Conservation (phyloP, 2,888 invertebrate genomes). For the Malthinus seriepunctatus region DNA sequence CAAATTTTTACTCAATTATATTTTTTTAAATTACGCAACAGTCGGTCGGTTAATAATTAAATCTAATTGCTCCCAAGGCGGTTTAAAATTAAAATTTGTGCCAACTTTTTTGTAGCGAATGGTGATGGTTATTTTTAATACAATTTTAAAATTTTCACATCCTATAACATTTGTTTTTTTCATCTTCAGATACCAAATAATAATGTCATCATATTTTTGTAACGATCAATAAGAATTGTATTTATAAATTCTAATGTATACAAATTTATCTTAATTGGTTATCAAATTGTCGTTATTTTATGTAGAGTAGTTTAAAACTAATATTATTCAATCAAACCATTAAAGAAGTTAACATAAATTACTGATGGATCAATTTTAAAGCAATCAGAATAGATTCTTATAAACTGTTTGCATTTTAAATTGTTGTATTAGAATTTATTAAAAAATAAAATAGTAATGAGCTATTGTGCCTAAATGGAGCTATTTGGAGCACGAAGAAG, state of each 20-base stretch:
- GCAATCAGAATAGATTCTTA: too few species aligned
- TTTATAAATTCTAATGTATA: not conserved
- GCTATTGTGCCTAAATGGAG: too few species aligned
- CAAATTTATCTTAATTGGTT: slow-evolving; percentile 13
- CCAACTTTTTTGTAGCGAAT: not conserved
- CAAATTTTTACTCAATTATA: too few species aligned
- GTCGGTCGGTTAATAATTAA: not conserved
- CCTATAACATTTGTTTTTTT: slow-evolving; percentile 1
- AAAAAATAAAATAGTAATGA: too few species aligned
- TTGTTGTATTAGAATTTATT: too few species aligned
- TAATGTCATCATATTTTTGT: not conserved
- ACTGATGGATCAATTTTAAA: too few species aligned
- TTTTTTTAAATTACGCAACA: not conserved
- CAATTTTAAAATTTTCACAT: not conserved
- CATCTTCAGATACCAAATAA: not conserved
- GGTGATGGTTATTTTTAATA: not conserved
- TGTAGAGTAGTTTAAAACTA: slow-evolving; percentile 9
- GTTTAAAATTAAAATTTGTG: slow-evolving; percentile 4
- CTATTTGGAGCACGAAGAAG: too few species aligned
- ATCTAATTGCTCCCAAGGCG: too few species aligned
- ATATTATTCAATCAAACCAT: slow-evolving; percentile 7
- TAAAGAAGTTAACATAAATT: not conserved
- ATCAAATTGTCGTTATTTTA: slow-evolving; percentile 10
- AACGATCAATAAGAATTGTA: not conserved
- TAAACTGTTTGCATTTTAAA: too few species aligned